Conservation (phyloP, 2,797 vertebrate genomes). For the Denticeps clupeoides region DNA sequence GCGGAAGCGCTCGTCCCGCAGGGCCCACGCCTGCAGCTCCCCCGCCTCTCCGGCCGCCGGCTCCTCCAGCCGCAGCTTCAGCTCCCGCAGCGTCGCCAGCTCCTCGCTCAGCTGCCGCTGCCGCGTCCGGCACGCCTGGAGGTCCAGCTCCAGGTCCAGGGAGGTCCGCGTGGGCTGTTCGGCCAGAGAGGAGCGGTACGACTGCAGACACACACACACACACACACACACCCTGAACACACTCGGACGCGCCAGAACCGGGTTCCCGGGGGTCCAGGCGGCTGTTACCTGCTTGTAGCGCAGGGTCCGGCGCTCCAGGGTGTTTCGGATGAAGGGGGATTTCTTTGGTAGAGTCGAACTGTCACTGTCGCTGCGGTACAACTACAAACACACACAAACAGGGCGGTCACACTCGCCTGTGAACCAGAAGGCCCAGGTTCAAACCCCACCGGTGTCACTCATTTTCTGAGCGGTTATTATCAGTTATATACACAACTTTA, state of each 20-base stretch:
- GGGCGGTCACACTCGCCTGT: too few relatives aligned
- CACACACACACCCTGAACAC: neutral
- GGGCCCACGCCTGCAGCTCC: conserved; percentile 82
- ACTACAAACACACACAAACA: conserved; percentile 42
- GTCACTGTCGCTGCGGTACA: conserved; percentile 97
- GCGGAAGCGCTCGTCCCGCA: conserved; percentile 83
- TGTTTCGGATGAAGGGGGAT: conserved; percentile 87
- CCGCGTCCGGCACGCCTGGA: conserved; percentile 92
- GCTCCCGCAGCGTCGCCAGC: conserved; percentile 74
- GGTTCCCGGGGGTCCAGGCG: too few relatives aligned
- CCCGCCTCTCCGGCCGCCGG: conserved; percentile 59
- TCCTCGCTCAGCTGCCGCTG: conserved; percentile 93
- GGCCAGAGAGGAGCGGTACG: conserved; percentile 82
- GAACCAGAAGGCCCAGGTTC: too few relatives aligned
- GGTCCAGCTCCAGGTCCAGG: conserved; percentile 99
- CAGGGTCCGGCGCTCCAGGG: conserved; percentile 85
- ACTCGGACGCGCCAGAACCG: neutral
- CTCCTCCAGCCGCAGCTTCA: conserved; percentile 86
- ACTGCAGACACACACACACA: conserved; percentile 51
- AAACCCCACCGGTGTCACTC: too few relatives aligned
- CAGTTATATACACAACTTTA: too few relatives aligned
- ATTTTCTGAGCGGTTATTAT: too few relatives aligned
- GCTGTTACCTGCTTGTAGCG: conserved; percentile 86
- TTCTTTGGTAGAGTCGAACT: conserved; percentile 95
- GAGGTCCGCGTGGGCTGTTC: conserved; percentile 91